Base-by-base conservation (phyloP, 2,113 vertebrate species). In the Chamaetylas fuelleborni region DNA sequence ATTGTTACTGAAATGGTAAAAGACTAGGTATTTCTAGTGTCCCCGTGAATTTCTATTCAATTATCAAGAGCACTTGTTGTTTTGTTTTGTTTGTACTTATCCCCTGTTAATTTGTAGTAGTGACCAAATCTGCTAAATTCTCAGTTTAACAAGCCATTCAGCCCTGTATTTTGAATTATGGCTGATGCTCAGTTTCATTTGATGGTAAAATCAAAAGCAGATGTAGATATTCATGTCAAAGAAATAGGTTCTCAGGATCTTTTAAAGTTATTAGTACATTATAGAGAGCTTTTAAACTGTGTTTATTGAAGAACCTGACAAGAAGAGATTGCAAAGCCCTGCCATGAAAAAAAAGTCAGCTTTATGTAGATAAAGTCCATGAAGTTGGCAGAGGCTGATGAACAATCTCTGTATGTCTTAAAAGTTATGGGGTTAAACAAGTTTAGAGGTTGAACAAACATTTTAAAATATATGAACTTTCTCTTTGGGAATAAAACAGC, bases 401-500 rank as follows among this genome's bases (percentile, higher is more conserved):
- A 82, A 29, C 25, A 16, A 51, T 34, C 17, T 85, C 31, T 62
- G 6, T 56, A 13, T 79, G 3, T 82, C 19, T 58, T 64, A 15
- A 5, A 81, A n/a, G n/a, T n/a, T n/a, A n/a, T n/a, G n/a, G n/a
- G n/a, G n/a, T n/a, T n/a, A n/a, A n/a, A n/a, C n/a, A n/a, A n/a
- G n/a, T n/a, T n/a, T n/a, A n/a, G n/a, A n/a, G n/a, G n/a, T 82
- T 65, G 25, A 91, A 57, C 19, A 81, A 47, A 31, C 3, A 51
- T 78, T 56, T 86, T 34, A 28, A 67, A 95, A 48, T 25, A 20
- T 0, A 28, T 43, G 3, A 86, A 28, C 38, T 79, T 64, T 76
- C 34, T 72, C 6, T 33, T 77, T 0, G 1, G 9, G 9, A 9
- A 38, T 29, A 45, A 43, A 50, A 3, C 0, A 1, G 2, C 15